Base-by-base conservation (phyloP, 2,888 invertebrate genomes). In the Salpingus planirostris region DNA sequence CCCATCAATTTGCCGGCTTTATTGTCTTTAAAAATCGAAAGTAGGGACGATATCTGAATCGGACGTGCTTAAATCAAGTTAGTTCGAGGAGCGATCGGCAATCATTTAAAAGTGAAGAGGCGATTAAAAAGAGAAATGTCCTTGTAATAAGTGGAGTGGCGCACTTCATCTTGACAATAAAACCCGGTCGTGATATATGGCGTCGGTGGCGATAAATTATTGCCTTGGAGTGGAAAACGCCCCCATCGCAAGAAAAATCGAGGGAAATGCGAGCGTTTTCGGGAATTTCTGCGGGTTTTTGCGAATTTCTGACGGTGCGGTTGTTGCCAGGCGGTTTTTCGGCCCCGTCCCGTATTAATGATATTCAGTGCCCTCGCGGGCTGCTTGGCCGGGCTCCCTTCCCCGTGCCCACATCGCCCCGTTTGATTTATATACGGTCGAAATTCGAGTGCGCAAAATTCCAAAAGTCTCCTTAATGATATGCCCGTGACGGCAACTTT, bases 391-490 rank as follows among this genome's bases (percentile, higher is more conserved):
- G 34, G 37, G 28, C 41, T 38, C 33, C 43, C 28, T 21, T 11
- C 44, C n/a, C n/a, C n/a, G n/a, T n/a, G n/a, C n/a, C 47, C 47
- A 43, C 33, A 36, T 44, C 50, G 39, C 37, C 40, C 43, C 36
- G 47, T 50, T 54, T 59, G 60, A 62, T 62, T 62, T 62, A 24
- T 24, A 63, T 62, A 58, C 49, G 57, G 62, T 46, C 53, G 60
- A 62, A 57, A 55, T 59, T 60, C 59, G 56, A 52, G 51, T 52
- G 53, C 54, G 52, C 55, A 60, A 62, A 63, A 63, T 62, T 57
- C 57, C 57, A 55, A 55, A 59, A 60, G 60, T 57, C 60, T 60
- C 60, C 61, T 60, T 63, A 64, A 64, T 63, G 63, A 64, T 59
- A 63, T 64, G 64, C 59, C 51, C 55, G 59, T 50, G 54, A 58